Evolutionary conservation across 2,113 vertebrate genomes (phyloP).

Genomic region (Smithornis capensis): DNA sequence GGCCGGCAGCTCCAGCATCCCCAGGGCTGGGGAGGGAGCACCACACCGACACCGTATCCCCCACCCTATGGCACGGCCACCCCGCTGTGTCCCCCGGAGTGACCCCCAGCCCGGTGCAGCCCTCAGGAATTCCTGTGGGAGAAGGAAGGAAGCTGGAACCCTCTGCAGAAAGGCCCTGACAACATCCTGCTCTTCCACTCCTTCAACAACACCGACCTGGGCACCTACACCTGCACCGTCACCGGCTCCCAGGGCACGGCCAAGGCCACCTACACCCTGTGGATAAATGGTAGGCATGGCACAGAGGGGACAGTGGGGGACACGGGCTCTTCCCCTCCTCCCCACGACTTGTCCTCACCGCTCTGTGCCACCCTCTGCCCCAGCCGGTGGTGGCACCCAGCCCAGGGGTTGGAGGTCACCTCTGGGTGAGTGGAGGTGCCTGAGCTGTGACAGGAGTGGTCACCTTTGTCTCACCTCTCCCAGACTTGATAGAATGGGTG

Average conservation of each 20-base stretch:
- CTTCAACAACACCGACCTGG: neutral
- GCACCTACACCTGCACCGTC: neutral
- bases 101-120: neutral
- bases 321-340: neutral
- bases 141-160: neutral
- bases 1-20: neutral
- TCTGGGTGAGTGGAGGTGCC: too few species aligned
- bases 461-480: neutral
- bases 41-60: too few species aligned
- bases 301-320: neutral
- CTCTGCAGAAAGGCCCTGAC: neutral
- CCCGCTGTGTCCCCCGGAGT: rapidly evolving
- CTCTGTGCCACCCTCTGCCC: neutral
- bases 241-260: neutral
- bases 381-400: neutral
- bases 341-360: neutral
- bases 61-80: neutral
- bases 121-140: neutral
- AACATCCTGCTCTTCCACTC: neutral
- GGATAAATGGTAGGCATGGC: neutral
- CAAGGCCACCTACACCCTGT: neutral
- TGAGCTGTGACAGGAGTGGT: neutral
- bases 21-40: neutral
- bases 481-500: neutral
- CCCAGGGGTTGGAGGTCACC: neutral